Evolutionary conservation across 2,113 vertebrate species (phyloP), one percentile per base, ranked within the genome.

Genomic region (Marmota flaviventris): DNA sequence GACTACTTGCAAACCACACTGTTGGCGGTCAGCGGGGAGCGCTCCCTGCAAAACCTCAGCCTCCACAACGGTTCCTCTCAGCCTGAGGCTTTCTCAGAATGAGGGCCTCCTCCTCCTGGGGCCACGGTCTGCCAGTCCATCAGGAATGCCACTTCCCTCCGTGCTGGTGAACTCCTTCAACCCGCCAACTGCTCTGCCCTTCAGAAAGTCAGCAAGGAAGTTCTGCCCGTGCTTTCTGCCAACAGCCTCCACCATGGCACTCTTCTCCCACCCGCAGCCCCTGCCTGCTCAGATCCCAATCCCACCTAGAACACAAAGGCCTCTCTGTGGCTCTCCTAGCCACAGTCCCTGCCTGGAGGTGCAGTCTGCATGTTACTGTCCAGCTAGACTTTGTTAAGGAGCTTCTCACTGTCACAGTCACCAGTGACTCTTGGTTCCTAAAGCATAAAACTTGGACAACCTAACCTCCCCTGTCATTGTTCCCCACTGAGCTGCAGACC

Each of bases 291-390:
- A 45, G 61, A 20, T 61, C n/a, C 58, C 16, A 8, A 22, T 4
- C 37, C 42, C 6, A 3, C 69, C 82, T 85, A 37, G 75, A 76
- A 65, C 27, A 70, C 45, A 17, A 6, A 4, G n/a, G 51, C 17
- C 51, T 14, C n/a, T 29, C 12, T 0, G 10, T 22, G 63, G 37
- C 22, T 56, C 16, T 18, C 39, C 45, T 0, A 2, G 37, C 73
- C 24, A 1, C 0, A 0, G 51, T 12, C 24, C 39, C 24, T 18
- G 29, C 48, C 67, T 39, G 53, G 22, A 24, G 7, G 0, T 12
- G 11, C 20, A 2, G 18, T 11, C 77, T 39, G 6, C 1, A 4
- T 1, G 37, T 1, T 9, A 51, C 5, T 11, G 8, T 20, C 39
- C 29, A 20, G 37, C 39, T 4, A 37, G 18, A 17, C 39, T 37